Conservation (phyloP, 2,797 vertebrate genomes). For the Enteromius fasciolatus region DNA sequence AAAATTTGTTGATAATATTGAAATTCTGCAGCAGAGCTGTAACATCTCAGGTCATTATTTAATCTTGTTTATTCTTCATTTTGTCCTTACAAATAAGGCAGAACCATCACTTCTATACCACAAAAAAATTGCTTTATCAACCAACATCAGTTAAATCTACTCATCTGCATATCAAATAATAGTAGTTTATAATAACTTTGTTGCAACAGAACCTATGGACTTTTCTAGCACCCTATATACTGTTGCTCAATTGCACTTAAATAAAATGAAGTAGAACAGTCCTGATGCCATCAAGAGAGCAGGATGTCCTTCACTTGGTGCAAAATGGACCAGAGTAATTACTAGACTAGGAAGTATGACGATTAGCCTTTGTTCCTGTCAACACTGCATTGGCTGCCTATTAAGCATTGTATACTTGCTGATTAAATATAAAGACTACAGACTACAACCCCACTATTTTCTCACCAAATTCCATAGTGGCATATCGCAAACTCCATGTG, state of each 20-base stretch:
- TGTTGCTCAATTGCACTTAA: not conserved
- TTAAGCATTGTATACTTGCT: not conserved
- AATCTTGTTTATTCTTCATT: not conserved
- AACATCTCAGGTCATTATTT: not conserved
- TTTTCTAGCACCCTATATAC: not conserved
- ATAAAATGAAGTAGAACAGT: not conserved
- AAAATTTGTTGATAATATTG: not conserved
- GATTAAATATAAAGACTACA: not conserved
- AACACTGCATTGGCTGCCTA: not conserved
- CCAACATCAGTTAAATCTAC: not conserved
- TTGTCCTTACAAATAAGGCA: not conserved
- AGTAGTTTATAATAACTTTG: not conserved
- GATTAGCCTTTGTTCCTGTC: not conserved
- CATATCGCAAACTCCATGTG: not conserved
- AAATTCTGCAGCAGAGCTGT: not conserved
- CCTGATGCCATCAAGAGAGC: not conserved
- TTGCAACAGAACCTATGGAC: not conserved
- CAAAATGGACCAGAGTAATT: conserved; percentile 3
- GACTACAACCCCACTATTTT: not conserved
- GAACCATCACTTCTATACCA: not conserved
- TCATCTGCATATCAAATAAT: not conserved
- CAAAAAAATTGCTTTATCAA: not conserved
- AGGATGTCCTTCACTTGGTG: not conserved
- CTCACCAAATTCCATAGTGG: not conserved
- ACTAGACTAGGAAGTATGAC: not conserved